Base-by-base conservation (phyloP, 2,113 vertebrate species). In the Herpetotheres cachinnans region DNA sequence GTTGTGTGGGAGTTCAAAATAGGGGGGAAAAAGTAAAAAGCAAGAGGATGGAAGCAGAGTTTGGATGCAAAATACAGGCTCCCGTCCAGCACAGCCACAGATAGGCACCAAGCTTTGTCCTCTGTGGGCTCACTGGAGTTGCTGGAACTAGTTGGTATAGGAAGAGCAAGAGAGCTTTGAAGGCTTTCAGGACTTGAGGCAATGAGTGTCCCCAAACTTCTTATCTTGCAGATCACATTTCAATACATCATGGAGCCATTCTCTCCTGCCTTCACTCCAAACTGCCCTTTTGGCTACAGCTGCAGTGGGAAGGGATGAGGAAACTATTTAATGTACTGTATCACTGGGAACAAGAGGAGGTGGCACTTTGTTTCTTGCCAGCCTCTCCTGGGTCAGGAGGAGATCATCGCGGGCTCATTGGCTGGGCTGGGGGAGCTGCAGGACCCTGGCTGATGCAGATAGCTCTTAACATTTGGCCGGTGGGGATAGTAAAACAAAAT, bases 401-500 rank as follows among this genome's bases (percentile, higher is more conserved):
- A 87, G 89, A 85, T 69, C 26, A 42, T 71, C 82, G 36, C 56
- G 36, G 65, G 36, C 89, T 94, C 54, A 20, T 74, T 7, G 11
- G 42, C 76, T 59, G 67, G 81, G 36, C 61, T 42, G 67, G 34
- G 27, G 70, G 44, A 94, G 66, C 87, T 4, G 29, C 86, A 82
- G 93, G 89, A 92, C 86, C 80, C 93, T 49, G 81, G 61, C 66
- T 87, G 81, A 82, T 86, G 61, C 86, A 84, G 62, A 79, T 76
- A 91, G 81, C 77, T 86, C 86, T 82, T 42, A 69, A 86, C 77
- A 25, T 73, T 65, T 76, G 71, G 72, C 72, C 93, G 94, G 50
- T 83, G 78, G 78, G 70, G 73, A 91, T 22, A 87, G 83, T 82
- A 93, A 94, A 94, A 27, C 18, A 36, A 47, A 90, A 94, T 96